Base-by-base conservation (phyloP, 2,113 vertebrate species). In the Nymphicus hollandicus region DNA sequence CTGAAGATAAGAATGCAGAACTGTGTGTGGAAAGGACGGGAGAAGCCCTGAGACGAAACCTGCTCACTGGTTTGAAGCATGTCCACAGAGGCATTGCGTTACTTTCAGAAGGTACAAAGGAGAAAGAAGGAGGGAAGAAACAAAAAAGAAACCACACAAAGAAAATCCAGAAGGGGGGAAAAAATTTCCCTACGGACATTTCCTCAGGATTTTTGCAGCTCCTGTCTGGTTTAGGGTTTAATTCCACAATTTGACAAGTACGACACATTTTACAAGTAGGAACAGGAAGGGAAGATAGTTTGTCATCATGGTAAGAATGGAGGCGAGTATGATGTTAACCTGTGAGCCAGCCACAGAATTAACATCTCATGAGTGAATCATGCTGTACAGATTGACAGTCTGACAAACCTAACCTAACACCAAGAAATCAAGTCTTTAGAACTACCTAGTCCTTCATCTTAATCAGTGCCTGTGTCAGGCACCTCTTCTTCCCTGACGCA, bases 291-390 rank as follows among this genome's bases (percentile, higher is more conserved):
- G 65, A 70, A 95, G 46, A 60, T 66, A 64, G 58, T 86, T 87
- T 85, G 41, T 81, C 80, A 76, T 58, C 33, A 37, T 15, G 41
- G n/a, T 90, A 88, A 93, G 91, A 77, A 89, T 8, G 64, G 46
- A 93, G 74, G 78, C 1, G 0, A 94, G 47, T 63, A 81, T 5
- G 24, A 37, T 83, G 71, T 84, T 89, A 94, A 74, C 63, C 88
- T 13, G 3, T 10, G 85, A 94, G 83, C 81, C 83, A 96, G 88
- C 86, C 65, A 66, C 77, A 37, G 61, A 95, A 88, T 89, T 95
- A 94, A 83, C 89, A 91, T 86, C 85, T 88, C 84, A 64, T 68
- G 68, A 92, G 73, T 83, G 64, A 95, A 92, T 91, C 90, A 83
- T 22, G 17, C 64, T 69, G 7, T 53, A 53, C 41, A 84, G 84